Conservation (phyloP, 2,888 invertebrate species). For the Odontomyia ornata region DNA sequence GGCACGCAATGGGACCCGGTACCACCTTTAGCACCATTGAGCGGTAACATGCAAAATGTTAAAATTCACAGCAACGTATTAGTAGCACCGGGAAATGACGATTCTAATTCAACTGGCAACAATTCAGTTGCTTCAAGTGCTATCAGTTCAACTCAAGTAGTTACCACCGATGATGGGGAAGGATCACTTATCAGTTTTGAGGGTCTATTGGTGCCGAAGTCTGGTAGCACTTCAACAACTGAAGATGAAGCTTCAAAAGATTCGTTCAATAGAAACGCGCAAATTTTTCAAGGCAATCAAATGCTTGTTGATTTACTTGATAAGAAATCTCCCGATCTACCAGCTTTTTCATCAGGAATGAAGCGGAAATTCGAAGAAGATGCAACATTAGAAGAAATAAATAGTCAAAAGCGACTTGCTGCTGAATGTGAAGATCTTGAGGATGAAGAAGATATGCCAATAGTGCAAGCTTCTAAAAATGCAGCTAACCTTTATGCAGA, state of each 20-base stretch:
- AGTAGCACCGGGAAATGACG: slow-evolving; percentile 58
- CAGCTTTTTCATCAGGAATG: slow-evolving; percentile 59
- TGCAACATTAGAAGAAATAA: slow-evolving; percentile 54
- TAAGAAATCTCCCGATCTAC: slow-evolving; percentile 71
- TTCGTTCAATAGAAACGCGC: slow-evolving; percentile 57
- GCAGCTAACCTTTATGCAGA: slow-evolving; percentile 88
- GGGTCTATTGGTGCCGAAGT: slow-evolving; percentile 68
- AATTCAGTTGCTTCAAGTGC: slow-evolving; percentile 70
- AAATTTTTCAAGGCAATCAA: slow-evolving; percentile 67
- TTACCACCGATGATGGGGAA: slow-evolving; percentile 67
- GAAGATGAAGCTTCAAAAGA: slow-evolving; percentile 70
- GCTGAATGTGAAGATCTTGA: slow-evolving; percentile 62
- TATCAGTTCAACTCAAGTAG: slow-evolving; percentile 59
- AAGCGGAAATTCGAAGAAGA: slow-evolving; percentile 57
- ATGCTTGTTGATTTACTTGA: slow-evolving; percentile 87
- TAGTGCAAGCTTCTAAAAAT: slow-evolving; percentile 72
- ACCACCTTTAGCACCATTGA: slow-evolving; percentile 62
- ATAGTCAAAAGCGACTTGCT: slow-evolving; percentile 63
- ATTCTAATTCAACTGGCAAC: slow-evolving; percentile 66
- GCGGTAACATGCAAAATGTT: slow-evolving; percentile 54
- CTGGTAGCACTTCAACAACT: slow-evolving; percentile 55
- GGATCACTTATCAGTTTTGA: slow-evolving; percentile 73
- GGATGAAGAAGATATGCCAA: slow-evolving; percentile 60
- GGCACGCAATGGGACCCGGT: slow-evolving; percentile 58
- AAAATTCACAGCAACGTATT: slow-evolving; percentile 45